Evolutionary conservation across 2,888 invertebrate genomes (phyloP), one percentile per base, ranked within the genome.

Genomic region (Macrophya annulata): DNA sequence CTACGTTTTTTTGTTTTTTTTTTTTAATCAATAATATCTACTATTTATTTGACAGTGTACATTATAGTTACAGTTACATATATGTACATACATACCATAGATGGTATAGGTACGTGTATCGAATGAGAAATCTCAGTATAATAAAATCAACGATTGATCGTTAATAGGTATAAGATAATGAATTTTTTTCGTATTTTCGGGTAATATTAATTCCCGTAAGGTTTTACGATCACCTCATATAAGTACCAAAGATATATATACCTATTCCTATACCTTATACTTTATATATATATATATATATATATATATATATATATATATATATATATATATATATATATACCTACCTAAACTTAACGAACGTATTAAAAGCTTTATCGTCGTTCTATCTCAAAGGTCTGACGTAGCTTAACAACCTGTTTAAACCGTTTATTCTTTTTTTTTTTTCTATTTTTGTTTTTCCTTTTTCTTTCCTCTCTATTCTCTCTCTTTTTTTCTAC

Each of bases 221-320:
- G 31, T 31, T 79, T 79, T 79, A 79, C 77, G 77, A 79, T 62
- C 4, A 6, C 76, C 76, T 74, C 43, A 65, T 65, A 59, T 79
- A 31, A 31, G 31, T 31, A 76, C 25, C 77, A 10, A 79, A 79
- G 59, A 79, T 79, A 45, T 55, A n/a, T 72, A 43, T 55, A 55
- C 8, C 4, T 68, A 68, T n/a, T n/a, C n/a, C n/a, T n/a, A n/a
- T n/a, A n/a, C n/a, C n/a, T n/a, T n/a, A n/a, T n/a, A n/a, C n/a
- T n/a, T n/a, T n/a, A n/a, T n/a, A n/a, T n/a, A n/a, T n/a, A n/a
- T n/a, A n/a, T n/a, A n/a, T n/a, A n/a, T n/a, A n/a, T n/a, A n/a
- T n/a, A n/a, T n/a, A n/a, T n/a, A n/a, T n/a, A n/a, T n/a, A n/a
- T n/a, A n/a, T n/a, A n/a, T n/a, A n/a, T n/a, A n/a, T n/a, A n/a